These are phyloP conservation scores for Pseudomyrmex concolor DNA, from an alignment of 1,140 invertebrate species.

Conservation along the genomic window DNA sequence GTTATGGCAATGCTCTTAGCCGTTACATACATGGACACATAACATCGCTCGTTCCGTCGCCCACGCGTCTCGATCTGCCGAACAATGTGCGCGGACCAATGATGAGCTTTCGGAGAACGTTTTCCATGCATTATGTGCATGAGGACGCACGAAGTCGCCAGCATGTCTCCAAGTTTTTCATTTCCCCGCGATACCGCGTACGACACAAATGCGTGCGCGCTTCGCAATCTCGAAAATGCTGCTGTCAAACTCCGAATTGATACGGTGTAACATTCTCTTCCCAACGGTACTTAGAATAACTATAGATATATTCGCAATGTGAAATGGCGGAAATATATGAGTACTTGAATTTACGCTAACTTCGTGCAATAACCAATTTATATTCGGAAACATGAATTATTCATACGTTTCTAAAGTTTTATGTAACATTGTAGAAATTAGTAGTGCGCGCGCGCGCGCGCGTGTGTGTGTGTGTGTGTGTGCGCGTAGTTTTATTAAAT, in stretches of 20 bases:
- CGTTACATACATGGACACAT: conserved; percentile 62
- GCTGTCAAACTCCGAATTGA: background rate
- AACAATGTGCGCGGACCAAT: conserved; percentile 63
- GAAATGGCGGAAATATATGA: background rate
- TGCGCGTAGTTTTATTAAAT: too few relatives aligned
- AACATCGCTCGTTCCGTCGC: conserved; percentile 1
- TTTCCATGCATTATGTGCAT: conserved; percentile 33
- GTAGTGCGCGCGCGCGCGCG: too few relatives aligned
- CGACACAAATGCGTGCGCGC: background rate
- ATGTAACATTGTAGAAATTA: background rate
- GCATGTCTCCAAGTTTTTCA: conserved; percentile 42
- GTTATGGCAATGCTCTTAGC: conserved; percentile 65
- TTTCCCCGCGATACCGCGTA: too few relatives aligned
- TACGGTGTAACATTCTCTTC: background rate
- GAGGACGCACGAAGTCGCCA: background rate
- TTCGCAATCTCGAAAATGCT: conserved; percentile 6
- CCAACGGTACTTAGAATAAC: background rate
- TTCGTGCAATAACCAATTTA: background rate
- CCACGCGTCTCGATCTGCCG: conserved; percentile 29
- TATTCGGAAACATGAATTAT: conserved; percentile 1
- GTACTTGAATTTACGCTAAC: background rate
- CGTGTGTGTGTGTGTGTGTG: too few relatives aligned
- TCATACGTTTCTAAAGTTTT: background rate
- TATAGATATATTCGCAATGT: conserved; percentile 15
- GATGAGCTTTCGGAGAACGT: conserved; percentile 48